A percentile compares a stretch with the other conserved stretches of the same genome.
These are phyloP conservation scores for Himalopsyche tibetana DNA, from an alignment of 2,888 invertebrate genomes.

Conservation along the genomic window DNA sequence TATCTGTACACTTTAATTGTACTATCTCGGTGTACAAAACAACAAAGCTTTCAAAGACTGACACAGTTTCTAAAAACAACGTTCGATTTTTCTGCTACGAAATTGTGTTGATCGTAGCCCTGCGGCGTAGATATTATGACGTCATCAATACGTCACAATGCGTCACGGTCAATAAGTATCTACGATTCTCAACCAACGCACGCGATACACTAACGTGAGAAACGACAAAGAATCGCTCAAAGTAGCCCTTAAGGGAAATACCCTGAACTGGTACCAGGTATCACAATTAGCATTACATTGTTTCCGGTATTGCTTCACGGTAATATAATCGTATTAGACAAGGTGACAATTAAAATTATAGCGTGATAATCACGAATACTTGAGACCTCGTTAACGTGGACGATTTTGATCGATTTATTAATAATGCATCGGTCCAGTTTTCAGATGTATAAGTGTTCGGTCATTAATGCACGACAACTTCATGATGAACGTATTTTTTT, in stretches of 20 bases:
- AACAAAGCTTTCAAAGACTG: too few species aligned
- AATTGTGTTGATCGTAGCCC: background rate
- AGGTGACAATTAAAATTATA: conserved; percentile 22
- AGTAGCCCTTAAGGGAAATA: conserved; percentile 20
- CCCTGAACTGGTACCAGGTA: background rate
- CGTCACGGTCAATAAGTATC: conserved; percentile 14
- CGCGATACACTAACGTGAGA: background rate
- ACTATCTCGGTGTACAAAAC: too few species aligned
- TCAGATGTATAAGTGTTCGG: too few species aligned
- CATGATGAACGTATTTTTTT: too few species aligned
- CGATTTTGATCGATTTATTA: too few species aligned
- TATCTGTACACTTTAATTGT: too few species aligned
- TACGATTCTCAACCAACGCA: background rate
- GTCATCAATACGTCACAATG: conserved; percentile 24
- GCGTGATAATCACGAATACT: background rate
- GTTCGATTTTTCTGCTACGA: too few species aligned
- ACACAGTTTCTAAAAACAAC: too few species aligned
- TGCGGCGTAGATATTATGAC: background rate
- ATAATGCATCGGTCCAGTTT: too few species aligned
- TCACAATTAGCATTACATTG: background rate
- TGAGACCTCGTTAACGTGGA: too few species aligned
- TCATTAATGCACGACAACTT: too few species aligned
- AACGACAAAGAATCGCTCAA: background rate
- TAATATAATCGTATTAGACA: background rate
- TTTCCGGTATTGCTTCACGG: conserved; percentile 5